Conservation (phyloP, 2,113 vertebrate species). For the Callithrix jacchus region DNA sequence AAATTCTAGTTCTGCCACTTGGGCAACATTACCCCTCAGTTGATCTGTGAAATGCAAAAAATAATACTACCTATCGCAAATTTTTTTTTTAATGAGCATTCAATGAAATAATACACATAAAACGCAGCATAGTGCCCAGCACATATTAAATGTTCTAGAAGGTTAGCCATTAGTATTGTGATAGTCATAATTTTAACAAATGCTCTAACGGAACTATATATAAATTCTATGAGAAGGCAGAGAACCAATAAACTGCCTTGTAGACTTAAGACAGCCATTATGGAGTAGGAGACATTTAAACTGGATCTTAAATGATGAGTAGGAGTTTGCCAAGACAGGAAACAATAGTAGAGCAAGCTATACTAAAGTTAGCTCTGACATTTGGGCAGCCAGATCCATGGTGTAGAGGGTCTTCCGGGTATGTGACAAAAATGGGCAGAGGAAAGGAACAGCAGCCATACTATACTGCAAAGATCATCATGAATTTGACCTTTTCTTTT, state of each 20-base stretch:
- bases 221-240: not conserved
- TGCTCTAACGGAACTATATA: not conserved
- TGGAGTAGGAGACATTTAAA: not conserved
- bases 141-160: not conserved
- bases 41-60: not conserved
- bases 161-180: not conserved
- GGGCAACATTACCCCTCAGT: not conserved
- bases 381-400: not conserved
- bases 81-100: not conserved
- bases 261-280: not conserved
- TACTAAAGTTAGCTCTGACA: not conserved
- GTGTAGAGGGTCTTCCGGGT: not conserved
- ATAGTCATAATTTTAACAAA: not conserved
- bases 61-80: not conserved
- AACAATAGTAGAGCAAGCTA: not conserved
- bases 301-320: not conserved
- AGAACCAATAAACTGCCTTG: not conserved
- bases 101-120: not conserved
- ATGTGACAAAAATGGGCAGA: not conserved
- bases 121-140: not conserved
- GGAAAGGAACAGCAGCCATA: not conserved
- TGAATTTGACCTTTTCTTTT: not conserved
- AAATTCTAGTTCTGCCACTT: not conserved
- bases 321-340: not conserved
- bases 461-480: not conserved